phyloP scores from a whole-genome alignment of 2,888 invertebrate genomes.

The Falcaria lacertinaria region DNA sequence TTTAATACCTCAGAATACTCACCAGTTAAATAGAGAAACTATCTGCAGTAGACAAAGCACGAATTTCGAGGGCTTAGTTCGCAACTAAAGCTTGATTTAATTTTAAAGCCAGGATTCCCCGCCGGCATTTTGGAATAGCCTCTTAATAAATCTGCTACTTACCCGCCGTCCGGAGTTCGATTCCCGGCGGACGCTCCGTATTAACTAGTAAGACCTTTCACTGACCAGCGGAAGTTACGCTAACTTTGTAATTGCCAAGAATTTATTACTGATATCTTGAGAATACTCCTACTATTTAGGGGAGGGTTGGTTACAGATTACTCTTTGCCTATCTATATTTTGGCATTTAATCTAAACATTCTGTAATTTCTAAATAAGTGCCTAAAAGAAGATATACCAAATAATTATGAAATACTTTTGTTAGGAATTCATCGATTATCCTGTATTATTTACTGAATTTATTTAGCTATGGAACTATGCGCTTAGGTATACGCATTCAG shows the following conservation, averaged over 20 bases:
- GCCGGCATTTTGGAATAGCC: slow-evolving; percentile 56
- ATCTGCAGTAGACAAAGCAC: slow-evolving; percentile 49
- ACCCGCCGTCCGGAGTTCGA: slow-evolving; percentile 61
- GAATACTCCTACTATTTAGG: slow-evolving; percentile 5
- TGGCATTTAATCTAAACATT: too few relatives aligned
- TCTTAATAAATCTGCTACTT: slow-evolving; percentile 75
- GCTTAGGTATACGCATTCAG: too few relatives aligned
- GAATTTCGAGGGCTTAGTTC: slow-evolving; percentile 57
- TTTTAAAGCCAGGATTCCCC: slow-evolving; percentile 57
- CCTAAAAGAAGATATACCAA: too few relatives aligned
- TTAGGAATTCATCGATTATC: too few relatives aligned
- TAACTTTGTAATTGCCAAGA: slow-evolving; percentile 50
- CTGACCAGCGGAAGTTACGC: slow-evolving; percentile 56
- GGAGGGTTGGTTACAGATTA: background rate
- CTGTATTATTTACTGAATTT: too few relatives aligned
- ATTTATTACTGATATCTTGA: slow-evolving; percentile 44
- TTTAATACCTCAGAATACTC: slow-evolving; percentile 16
- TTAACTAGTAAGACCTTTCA: slow-evolving; percentile 59
- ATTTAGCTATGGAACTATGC: too few relatives aligned
- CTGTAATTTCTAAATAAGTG: too few relatives aligned
- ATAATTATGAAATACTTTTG: too few relatives aligned
- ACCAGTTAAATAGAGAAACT: slow-evolving; percentile 31
- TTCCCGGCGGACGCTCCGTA: slow-evolving; percentile 60
- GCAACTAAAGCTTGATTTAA: slow-evolving; percentile 68
- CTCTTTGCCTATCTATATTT: too few relatives aligned